Percentiles rank a stretch among this genome's conserved stretches.
These are phyloP conservation scores for Drepana falcataria DNA, from an alignment of 2,888 invertebrate species.

Conservation along the genomic window DNA sequence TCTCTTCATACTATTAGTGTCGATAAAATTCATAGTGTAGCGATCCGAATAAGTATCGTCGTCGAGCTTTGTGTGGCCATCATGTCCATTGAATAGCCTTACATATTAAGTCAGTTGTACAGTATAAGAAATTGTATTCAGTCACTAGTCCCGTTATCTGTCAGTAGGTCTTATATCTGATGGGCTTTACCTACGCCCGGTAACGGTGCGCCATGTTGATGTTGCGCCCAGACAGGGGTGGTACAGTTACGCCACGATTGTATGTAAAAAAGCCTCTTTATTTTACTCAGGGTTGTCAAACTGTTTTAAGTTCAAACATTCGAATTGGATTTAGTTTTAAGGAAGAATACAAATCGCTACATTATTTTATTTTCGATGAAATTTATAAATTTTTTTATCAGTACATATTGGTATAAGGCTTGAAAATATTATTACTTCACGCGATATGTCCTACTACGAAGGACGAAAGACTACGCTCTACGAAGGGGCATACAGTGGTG, in stretches of 20 bases:
- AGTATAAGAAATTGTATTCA: conserved; percentile 34
- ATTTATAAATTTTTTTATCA: too few relatives aligned
- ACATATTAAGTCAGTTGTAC: conserved; percentile 23
- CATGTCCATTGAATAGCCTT: conserved; percentile 37
- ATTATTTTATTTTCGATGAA: too few relatives aligned
- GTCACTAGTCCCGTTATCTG: conserved; percentile 65
- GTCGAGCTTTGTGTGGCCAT: conserved; percentile 29
- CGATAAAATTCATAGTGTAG: conserved; percentile 4
- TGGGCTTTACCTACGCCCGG: conserved; percentile 40
- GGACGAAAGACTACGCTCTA: too few relatives aligned
- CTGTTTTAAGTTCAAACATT: background rate
- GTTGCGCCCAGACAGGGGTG: conserved; percentile 25
- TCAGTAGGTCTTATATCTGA: conserved; percentile 63
- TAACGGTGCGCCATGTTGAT: conserved; percentile 52
- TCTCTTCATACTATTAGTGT: too few relatives aligned
- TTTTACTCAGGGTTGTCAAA: background rate
- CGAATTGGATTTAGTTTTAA: background rate
- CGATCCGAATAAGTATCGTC: conserved; percentile 15
- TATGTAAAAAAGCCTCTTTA: conserved; percentile 8
- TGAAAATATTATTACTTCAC: too few relatives aligned
- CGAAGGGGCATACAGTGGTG: too few relatives aligned
- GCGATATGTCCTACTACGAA: too few relatives aligned
- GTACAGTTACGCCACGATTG: conserved; percentile 27
- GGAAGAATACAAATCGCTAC: too few relatives aligned
- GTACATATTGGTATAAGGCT: too few relatives aligned